Percentiles rank a stretch among this genome's conserved stretches.
Conservation (phyloP, 2,888 invertebrate genomes). For the Drosophila yooni region DNA sequence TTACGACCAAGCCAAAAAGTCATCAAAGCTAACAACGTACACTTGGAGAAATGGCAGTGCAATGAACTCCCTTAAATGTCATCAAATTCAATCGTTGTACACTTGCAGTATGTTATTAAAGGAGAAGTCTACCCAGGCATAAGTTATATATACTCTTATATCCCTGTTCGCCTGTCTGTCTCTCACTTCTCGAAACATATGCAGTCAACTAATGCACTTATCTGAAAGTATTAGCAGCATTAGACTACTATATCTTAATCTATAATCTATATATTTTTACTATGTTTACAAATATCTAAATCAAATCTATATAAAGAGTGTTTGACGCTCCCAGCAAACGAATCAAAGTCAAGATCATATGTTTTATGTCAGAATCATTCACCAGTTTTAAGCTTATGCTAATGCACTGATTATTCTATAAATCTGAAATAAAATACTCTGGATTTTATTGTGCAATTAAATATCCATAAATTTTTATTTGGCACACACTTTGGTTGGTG, state of each 20-base stretch:
- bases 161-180: background rate
- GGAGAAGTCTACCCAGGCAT: background rate
- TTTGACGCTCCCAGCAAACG: background rate
- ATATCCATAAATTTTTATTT: background rate
- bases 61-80: background rate
- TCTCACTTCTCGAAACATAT: background rate
- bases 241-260: background rate
- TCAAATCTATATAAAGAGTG: background rate
- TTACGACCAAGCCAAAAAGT: slow-evolving; percentile 6
- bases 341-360: background rate
- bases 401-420: background rate
- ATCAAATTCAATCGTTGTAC: background rate
- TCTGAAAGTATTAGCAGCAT: background rate
- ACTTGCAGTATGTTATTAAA: background rate
- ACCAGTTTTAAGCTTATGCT: background rate
- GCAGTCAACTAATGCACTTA: background rate
- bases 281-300: background rate
- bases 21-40: background rate
- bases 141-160: background rate
- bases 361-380: background rate
- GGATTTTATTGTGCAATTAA: background rate
- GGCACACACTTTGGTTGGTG: background rate
- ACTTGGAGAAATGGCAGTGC: background rate
- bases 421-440: background rate
- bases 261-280: no score